phyloP scores from a whole-genome alignment of 2,113 vertebrate genomes.

The Coregonus clupeaformis region DNA sequence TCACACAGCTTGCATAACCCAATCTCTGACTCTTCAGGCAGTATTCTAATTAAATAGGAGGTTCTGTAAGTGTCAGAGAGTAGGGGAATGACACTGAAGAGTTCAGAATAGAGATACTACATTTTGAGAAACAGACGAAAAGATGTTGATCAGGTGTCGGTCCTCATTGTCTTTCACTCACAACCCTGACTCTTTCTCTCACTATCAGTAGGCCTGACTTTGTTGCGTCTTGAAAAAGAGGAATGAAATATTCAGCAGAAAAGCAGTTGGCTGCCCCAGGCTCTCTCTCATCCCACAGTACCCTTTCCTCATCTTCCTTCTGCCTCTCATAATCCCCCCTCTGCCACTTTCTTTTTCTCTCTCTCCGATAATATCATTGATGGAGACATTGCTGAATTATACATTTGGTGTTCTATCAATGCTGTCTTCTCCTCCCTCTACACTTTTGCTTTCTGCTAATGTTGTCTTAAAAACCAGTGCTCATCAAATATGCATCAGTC shows the following conservation, averaged over 20 bases:
- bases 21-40: neutral
- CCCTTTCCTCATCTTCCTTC: neutral
- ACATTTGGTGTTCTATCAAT: slow-evolving; percentile 43
- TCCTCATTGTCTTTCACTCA: neutral
- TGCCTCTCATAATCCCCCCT: neutral
- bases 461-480: slow-evolving; percentile 35
- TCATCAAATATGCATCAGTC: slow-evolving; percentile 53
- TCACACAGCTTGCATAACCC: too few species aligned
- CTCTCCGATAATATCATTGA: slow-evolving; percentile 19
- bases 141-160: neutral
- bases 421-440: slow-evolving; percentile 21
- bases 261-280: slow-evolving; percentile 49
- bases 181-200: neutral
- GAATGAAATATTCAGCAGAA: slow-evolving; percentile 63
- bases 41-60: neutral
- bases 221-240: slow-evolving; percentile 16
- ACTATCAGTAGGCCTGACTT: slow-evolving; percentile 17
- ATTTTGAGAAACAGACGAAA: too few species aligned
- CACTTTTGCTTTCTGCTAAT: slow-evolving; percentile 32
- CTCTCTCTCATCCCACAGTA: slow-evolving; percentile 3
- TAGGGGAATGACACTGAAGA: neutral
- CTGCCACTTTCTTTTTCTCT: neutral
- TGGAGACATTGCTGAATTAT: slow-evolving; percentile 47
- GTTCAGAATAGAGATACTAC: too few species aligned
- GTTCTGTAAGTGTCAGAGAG: neutral